A percentile compares a stretch with the other conserved stretches of the same genome.
phyloP scores from a whole-genome alignment of 1,140 invertebrate species.

The Trichonephila clavipes region DNA sequence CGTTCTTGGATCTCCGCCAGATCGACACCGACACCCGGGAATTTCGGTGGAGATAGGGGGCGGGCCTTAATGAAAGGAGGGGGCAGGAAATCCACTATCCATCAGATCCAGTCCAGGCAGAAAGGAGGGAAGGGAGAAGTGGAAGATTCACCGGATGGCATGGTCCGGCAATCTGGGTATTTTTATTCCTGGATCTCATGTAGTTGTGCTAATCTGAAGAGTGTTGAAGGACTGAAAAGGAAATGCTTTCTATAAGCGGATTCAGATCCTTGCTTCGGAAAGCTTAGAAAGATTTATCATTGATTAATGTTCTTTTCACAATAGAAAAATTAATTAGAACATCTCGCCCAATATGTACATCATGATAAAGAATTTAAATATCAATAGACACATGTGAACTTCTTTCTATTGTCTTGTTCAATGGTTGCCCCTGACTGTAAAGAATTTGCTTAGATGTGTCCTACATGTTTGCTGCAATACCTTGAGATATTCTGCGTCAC shows the following conservation, averaged over 20 bases:
- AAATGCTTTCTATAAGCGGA: neutral
- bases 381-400: too few species aligned
- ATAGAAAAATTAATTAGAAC: too few species aligned
- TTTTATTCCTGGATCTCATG: slow-evolving; percentile 16
- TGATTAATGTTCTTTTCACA: too few species aligned
- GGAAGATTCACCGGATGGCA: neutral
- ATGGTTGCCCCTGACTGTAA: too few species aligned
- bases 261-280: neutral
- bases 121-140: neutral
- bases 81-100: slow-evolving; percentile 29
- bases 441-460: too few species aligned
- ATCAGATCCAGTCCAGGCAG: slow-evolving; percentile 1
- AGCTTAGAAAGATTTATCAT: neutral
- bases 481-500: too few species aligned
- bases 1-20: slow-evolving; percentile 48
- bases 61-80: slow-evolving; percentile 29
- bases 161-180: slow-evolving; percentile 25
- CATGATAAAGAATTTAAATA: too few species aligned
- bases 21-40: slow-evolving; percentile 33
- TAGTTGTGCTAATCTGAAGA: slow-evolving; percentile 2
- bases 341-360: too few species aligned
- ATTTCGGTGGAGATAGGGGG: neutral
- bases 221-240: neutral
- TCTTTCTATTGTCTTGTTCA: too few species aligned
- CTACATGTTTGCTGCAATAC: too few species aligned